A percentile compares a stretch with the other conserved stretches of the same genome.
Conservation (phyloP, 2,797 vertebrate genomes). For the Neostethus bicornis region DNA sequence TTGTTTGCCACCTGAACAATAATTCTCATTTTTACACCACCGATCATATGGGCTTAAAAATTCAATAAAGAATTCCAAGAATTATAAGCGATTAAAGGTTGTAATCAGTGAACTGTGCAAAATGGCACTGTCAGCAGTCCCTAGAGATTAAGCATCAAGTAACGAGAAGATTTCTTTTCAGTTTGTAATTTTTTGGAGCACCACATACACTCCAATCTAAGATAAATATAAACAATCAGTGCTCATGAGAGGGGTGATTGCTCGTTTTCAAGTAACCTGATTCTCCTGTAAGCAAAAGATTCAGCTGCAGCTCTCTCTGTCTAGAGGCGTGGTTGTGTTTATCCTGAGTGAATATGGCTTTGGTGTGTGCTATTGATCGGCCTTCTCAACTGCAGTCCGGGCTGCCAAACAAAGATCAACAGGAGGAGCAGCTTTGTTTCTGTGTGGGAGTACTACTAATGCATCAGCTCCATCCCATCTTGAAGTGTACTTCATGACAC, state of each 20-base stretch:
- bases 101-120: constrained; percentile 23
- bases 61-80: constrained; percentile 14
- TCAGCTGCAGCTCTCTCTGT: constrained; percentile 18
- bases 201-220: constrained; percentile 18
- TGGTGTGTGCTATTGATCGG: constrained; percentile 72
- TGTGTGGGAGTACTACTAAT: constrained; percentile 46
- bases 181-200: constrained; percentile 15
- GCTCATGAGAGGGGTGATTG: constrained; percentile 16
- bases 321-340: constrained; percentile 68
- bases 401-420: constrained; percentile 72
- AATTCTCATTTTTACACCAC: constrained; percentile 35
- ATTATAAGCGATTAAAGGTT: constrained; percentile 15
- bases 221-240: constrained; percentile 31
- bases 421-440: constrained; percentile 56
- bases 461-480: constrained; percentile 46
- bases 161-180: constrained; percentile 13
- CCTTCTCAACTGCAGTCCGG: constrained; percentile 70
- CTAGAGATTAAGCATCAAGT: constrained; percentile 12
- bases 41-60: constrained; percentile 27
- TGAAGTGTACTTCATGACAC: constrained; percentile 24
- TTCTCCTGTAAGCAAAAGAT: constrained; percentile 27
- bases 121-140: neutral
- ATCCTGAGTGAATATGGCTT: constrained; percentile 73
- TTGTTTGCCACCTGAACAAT: constrained; percentile 34
- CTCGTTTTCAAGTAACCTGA: constrained; percentile 21